Percentiles rank a stretch among this genome's conserved stretches.
phyloP scores from a whole-genome alignment of 2,888 invertebrate species.

The Lymantria monacha region DNA sequence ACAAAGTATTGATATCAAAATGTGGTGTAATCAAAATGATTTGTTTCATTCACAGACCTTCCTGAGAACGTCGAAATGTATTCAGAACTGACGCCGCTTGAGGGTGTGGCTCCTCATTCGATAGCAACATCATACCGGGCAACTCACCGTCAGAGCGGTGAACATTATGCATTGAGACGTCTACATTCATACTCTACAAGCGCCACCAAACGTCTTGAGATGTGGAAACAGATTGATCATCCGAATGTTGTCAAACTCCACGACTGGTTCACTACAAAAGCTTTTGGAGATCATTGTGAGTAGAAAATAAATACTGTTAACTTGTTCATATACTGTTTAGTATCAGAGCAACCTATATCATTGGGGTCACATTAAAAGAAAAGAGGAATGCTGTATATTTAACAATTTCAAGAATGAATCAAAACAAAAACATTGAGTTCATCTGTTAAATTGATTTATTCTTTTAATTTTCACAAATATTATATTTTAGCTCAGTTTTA shows the following conservation, averaged over 20 bases:
- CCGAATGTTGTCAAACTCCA: slow-evolving; percentile 96
- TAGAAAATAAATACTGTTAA: slow-evolving; percentile 24
- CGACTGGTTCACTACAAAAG: slow-evolving; percentile 97
- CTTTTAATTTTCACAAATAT: too few species aligned
- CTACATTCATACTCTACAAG: slow-evolving; percentile 92
- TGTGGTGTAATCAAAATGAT: too few species aligned
- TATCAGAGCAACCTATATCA: too few species aligned
- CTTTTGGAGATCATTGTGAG: slow-evolving; percentile 97
- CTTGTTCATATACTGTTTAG: neutral
- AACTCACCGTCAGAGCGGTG: slow-evolving; percentile 92
- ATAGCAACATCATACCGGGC: slow-evolving; percentile 95
- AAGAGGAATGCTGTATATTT: too few species aligned
- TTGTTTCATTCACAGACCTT: slow-evolving; percentile 80
- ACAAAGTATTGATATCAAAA: too few species aligned
- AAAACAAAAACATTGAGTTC: too few species aligned
- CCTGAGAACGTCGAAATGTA: slow-evolving; percentile 96
- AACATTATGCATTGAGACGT: slow-evolving; percentile 92
- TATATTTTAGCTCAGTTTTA: too few species aligned
- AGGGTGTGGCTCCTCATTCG: slow-evolving; percentile 85
- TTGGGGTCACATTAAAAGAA: too few species aligned
- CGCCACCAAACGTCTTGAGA: slow-evolving; percentile 94
- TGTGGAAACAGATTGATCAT: slow-evolving; percentile 97
- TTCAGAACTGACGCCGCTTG: slow-evolving; percentile 92
- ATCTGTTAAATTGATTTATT: too few species aligned
- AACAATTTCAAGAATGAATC: too few species aligned